Percentiles rank a stretch among this genome's conserved stretches.
These are phyloP conservation scores for Actinostola sp. DNA, from an alignment of 92 coral and sea anemone genomes.

Conservation along the genomic window DNA sequence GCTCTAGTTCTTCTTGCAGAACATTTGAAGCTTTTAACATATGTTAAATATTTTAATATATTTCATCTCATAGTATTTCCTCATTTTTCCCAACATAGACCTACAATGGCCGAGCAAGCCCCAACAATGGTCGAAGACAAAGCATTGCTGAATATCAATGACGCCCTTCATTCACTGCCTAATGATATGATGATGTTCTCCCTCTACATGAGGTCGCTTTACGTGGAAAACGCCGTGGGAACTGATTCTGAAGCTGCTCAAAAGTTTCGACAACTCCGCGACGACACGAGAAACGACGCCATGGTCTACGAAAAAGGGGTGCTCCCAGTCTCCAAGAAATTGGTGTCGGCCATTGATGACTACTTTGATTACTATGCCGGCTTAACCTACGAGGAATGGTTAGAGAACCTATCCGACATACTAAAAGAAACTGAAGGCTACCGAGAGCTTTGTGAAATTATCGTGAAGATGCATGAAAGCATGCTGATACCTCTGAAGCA, in stretches of 20 bases:
- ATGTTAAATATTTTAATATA: too few relatives aligned
- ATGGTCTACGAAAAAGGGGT: constrained; percentile 53
- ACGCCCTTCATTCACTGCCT: too few relatives aligned
- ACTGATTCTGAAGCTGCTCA: constrained; percentile 7
- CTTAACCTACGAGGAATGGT: constrained; percentile 45
- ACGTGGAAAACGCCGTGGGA: constrained; percentile 50
- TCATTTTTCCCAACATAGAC: too few relatives aligned
- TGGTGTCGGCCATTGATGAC: constrained; percentile 43
- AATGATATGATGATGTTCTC: constrained; percentile 60
- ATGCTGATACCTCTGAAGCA: constrained; percentile 51
- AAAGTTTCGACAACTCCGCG: constrained; percentile 64
- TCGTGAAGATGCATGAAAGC: constrained; percentile 58
- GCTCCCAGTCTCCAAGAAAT: constrained; percentile 55
- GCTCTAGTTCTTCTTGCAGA: too few relatives aligned
- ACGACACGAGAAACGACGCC: constrained; percentile 69
- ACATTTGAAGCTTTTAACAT: too few relatives aligned
- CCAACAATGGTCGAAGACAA: too few relatives aligned
- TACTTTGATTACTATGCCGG: constrained; percentile 57
- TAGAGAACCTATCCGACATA: constrained; percentile 38
- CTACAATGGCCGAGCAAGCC: too few relatives aligned
- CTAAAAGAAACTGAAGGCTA: constrained; percentile 32
- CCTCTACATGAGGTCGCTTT: constrained; percentile 51
- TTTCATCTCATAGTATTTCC: too few relatives aligned
- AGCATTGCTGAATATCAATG: too few relatives aligned
- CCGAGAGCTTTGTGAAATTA: constrained; percentile 22